These are phyloP conservation scores for Centruroides vittatus DNA, from an alignment of 1,140 invertebrate genomes.

Conservation along the genomic window DNA sequence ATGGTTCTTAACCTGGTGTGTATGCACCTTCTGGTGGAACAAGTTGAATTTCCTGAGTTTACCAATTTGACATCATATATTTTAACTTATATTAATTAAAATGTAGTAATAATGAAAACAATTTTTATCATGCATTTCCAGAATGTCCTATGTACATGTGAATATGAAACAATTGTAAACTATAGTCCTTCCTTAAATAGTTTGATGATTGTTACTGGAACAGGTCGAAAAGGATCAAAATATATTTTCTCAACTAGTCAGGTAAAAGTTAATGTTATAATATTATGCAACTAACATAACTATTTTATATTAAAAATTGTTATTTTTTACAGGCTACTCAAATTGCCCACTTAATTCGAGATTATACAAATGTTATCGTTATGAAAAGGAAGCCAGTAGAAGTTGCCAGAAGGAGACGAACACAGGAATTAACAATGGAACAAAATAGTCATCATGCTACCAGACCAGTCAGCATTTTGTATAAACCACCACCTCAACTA, in stretches of 20 bases:
- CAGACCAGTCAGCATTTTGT: constrained; percentile 17
- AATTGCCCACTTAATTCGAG: constrained; percentile 80
- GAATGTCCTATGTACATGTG: constrained; percentile 73
- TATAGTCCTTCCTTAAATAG: constrained; percentile 78
- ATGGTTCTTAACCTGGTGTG: no score
- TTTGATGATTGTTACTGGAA: constrained; percentile 68
- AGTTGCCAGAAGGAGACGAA: constrained; percentile 7
- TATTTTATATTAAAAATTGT: neutral
- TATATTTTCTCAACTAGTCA: constrained; percentile 73
- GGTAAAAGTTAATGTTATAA: constrained; percentile 33
- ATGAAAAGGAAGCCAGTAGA: constrained; percentile 15
- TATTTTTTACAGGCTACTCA: constrained; percentile 60
- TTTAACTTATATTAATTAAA: no score
- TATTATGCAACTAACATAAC: neutral
- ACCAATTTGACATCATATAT: no score
- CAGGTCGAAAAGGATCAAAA: constrained; percentile 66
- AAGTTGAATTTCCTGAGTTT: no score
- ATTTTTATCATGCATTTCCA: constrained; percentile 10
- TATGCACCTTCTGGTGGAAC: no score
- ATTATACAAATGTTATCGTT: constrained; percentile 42
- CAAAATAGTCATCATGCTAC: constrained; percentile 2
- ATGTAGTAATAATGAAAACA: no score
- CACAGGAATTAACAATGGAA: constrained; percentile 11
- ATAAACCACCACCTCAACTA: constrained; percentile 17
- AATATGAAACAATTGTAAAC: constrained; percentile 69